These are phyloP conservation scores for Stomorhina lunata DNA, from an alignment of 2,888 invertebrate genomes.

Conservation along the genomic window DNA sequence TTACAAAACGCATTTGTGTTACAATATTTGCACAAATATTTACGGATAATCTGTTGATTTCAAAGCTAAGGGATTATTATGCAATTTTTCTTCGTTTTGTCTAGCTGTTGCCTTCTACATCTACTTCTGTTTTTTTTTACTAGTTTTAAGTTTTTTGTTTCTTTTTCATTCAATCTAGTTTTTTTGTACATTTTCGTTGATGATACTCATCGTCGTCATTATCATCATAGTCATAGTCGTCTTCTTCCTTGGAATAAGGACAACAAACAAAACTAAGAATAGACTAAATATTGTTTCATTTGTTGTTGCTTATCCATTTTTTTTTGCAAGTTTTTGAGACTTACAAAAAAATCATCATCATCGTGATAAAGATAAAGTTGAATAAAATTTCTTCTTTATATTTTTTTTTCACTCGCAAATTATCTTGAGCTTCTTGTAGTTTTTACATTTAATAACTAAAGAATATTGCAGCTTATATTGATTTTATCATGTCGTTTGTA, in stretches of 20 bases:
- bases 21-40: conserved; percentile 78
- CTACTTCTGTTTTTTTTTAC: background rate
- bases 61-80: conserved; percentile 78
- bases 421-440: conserved; percentile 35
- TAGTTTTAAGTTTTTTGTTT: conserved; percentile 37
- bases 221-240: conserved; percentile 37
- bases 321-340: background rate
- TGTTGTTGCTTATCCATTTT: conserved; percentile 43
- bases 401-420: conserved; percentile 28
- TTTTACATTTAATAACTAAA: background rate
- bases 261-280: conserved; percentile 38
- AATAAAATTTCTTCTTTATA: conserved; percentile 16
- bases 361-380: background rate
- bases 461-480: background rate
- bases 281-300: conserved; percentile 1
- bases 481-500: conserved; percentile 7
- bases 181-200: background rate
- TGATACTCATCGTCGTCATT: conserved; percentile 53
- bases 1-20: conserved; percentile 74
- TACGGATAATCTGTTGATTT: conserved; percentile 78
- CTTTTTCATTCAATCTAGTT: background rate
- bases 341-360: background rate
- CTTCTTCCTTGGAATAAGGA: conserved; percentile 59
- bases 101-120: conserved; percentile 62
- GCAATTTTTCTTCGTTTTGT: conserved; percentile 77